Percentiles rank a stretch among this genome's conserved stretches.
phyloP scores from a whole-genome alignment of 2,797 vertebrate genomes.

The Momotus momota region DNA sequence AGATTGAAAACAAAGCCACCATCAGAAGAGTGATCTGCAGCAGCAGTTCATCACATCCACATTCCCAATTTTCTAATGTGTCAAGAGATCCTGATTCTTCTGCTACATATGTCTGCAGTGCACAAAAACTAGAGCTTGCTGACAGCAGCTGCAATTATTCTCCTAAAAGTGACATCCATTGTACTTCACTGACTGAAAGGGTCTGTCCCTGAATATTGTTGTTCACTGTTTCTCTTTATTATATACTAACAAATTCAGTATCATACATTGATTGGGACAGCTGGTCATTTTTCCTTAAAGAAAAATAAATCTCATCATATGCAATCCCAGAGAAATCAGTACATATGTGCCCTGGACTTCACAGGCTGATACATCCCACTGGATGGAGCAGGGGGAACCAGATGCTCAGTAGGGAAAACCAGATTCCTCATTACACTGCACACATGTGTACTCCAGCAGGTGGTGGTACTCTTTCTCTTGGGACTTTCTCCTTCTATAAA shows the following conservation, averaged over 20 bases:
- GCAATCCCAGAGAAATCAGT: not conserved
- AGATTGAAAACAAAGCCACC: not conserved
- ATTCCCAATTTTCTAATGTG: not conserved
- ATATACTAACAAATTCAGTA: not conserved
- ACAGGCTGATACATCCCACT: not conserved
- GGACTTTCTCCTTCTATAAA: not conserved
- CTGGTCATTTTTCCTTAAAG: constrained; percentile 12
- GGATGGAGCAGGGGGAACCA: not conserved
- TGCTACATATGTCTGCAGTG: not conserved
- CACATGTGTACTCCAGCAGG: not conserved
- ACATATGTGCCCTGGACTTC: not conserved
- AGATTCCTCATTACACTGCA: not conserved
- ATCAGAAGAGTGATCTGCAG: not conserved
- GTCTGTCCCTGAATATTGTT: not conserved
- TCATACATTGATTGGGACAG: constrained; percentile 7
- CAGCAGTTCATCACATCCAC: not conserved
- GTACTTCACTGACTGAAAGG: not conserved
- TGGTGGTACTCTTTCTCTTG: not conserved
- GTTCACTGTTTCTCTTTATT: not conserved
- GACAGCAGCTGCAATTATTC: not conserved
- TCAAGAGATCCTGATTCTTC: not conserved
- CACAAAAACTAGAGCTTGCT: not conserved
- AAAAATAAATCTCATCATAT: not conserved
- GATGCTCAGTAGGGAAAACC: not conserved
- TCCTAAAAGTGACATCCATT: constrained; percentile 11